phyloP scores from a whole-genome alignment of 2,113 vertebrate genomes.

The Phycodurus eques region DNA sequence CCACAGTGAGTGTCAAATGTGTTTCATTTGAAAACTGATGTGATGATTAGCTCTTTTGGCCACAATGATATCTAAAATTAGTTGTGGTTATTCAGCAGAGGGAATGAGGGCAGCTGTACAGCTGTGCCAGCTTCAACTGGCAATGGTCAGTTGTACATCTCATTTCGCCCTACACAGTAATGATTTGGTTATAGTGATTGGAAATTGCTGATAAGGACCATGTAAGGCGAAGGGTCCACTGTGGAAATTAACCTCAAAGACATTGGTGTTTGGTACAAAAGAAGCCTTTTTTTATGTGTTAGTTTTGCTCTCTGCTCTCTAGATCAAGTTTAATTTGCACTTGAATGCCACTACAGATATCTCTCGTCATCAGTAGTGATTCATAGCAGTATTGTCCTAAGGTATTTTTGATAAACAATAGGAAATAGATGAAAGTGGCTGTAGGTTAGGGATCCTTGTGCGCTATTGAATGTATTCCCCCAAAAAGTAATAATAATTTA shows the following conservation, averaged over 20 bases:
- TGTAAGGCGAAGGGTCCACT: slow-evolving; percentile 24
- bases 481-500: slow-evolving; percentile 24
- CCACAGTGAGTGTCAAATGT: slow-evolving; percentile 28
- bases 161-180: slow-evolving; percentile 20
- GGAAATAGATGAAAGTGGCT: neutral
- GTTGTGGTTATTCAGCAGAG: slow-evolving; percentile 17
- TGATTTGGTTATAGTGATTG: slow-evolving; percentile 23
- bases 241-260: slow-evolving; percentile 19
- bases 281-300: neutral
- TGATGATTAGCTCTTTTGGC: slow-evolving; percentile 58
- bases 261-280: slow-evolving; percentile 16
- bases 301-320: slow-evolving; percentile 5
- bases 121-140: slow-evolving; percentile 45
- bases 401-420: neutral
- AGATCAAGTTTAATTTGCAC: slow-evolving; percentile 42
- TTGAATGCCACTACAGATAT: slow-evolving; percentile 24
- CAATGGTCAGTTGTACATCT: slow-evolving; percentile 36
- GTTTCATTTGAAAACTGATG: slow-evolving; percentile 51
- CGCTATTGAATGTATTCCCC: slow-evolving; percentile 22
- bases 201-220: slow-evolving; percentile 38
- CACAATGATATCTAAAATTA: slow-evolving; percentile 58
- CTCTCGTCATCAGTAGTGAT: slow-evolving; percentile 11
- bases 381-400: slow-evolving; percentile 1
- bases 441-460: slow-evolving; percentile 4
- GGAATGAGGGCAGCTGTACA: slow-evolving; percentile 21